Evolutionary conservation across 1,140 invertebrate species (phyloP), one percentile per base, ranked within the genome.

Genomic region (Drosophila pseudoananassae): DNA sequence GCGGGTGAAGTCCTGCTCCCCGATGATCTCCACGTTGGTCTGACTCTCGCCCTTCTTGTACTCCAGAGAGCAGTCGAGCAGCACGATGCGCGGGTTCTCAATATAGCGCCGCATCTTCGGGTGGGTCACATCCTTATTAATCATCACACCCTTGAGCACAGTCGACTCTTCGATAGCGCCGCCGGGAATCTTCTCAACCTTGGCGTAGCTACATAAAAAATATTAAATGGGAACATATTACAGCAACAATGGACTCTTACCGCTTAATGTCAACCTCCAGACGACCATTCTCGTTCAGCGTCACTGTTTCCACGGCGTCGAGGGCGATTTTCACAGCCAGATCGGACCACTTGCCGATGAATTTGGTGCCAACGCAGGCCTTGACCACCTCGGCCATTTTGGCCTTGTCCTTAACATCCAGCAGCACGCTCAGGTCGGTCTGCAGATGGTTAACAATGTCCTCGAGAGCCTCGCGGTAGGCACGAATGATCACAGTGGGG

Each of bases 1-100:
- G 85, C 96, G 95, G 0, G 98, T 97, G 91, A 99, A 99, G 92
- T 99, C 99, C 91, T 96, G 95, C 92, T 99, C 98, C 57, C 97
- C 97, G 81, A 96, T 94, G 59, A 99, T 98, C 93, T 99, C 99
- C 56, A 99, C 96, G 92, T 99, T 98, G 4, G 99, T 99, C 93
- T 99, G 96, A 89, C 98, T 99, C 93, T 99, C 99, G 40, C 98
- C 99, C 92, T 99, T 99, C 92, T 99, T 99, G 93, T 99, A 99
- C 93, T 99, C 99, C 47, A 99, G 93, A 4, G 96, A 94, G 92
- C 99, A 99, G 93, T 99, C 99, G 5, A 99, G 93, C 10, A 99
- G 92, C 4, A 99, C 92, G 85, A 99, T 98, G 78, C 98, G 94
- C 4, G 99, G 99, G 92, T 99, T 99, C 92, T 99, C 96, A 87